Evolutionary conservation across 2,888 invertebrate species (phyloP).

Genomic region (Drosophila nr. medialis): DNA sequence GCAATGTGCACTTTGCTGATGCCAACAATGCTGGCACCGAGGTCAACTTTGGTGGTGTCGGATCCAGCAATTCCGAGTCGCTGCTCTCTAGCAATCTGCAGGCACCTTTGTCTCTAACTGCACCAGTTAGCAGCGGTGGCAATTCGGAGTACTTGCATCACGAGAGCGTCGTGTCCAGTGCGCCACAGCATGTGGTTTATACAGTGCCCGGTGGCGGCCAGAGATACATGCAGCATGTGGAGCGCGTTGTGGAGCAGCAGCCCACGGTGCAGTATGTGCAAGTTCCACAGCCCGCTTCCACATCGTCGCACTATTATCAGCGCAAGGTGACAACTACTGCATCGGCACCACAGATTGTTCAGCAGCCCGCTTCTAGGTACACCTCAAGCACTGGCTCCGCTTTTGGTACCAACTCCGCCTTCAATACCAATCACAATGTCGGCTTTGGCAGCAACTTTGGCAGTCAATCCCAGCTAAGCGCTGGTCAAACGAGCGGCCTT

Average conservation of each 20-base stretch:
- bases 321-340: constrained; percentile 66
- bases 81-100: constrained; percentile 46
- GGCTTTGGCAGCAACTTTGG: constrained; percentile 51
- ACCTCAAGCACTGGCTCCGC: constrained; percentile 39
- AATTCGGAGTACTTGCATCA: constrained; percentile 67
- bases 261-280: constrained; percentile 64
- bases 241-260: constrained; percentile 67
- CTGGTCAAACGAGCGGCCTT: constrained; percentile 13
- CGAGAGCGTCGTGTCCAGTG: constrained; percentile 54
- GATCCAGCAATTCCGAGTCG: constrained; percentile 56
- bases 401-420: constrained; percentile 61
- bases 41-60: constrained; percentile 64
- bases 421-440: constrained; percentile 54
- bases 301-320: constrained; percentile 76
- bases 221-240: constrained; percentile 76
- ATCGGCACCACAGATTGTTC: constrained; percentile 64
- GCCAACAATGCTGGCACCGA: constrained; percentile 61
- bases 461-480: constrained; percentile 19
- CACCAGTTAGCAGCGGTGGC: constrained; percentile 42
- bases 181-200: constrained; percentile 62
- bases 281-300: constrained; percentile 53
- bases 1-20: constrained; percentile 67
- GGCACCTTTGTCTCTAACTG: constrained; percentile 37
- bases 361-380: constrained; percentile 44
- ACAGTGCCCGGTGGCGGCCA: constrained; percentile 72